Percentiles rank a stretch among this genome's conserved stretches.
These are phyloP conservation scores for Ornithorhynchus anatinus DNA, from an alignment of 2,113 vertebrate genomes.

Conservation along the genomic window DNA sequence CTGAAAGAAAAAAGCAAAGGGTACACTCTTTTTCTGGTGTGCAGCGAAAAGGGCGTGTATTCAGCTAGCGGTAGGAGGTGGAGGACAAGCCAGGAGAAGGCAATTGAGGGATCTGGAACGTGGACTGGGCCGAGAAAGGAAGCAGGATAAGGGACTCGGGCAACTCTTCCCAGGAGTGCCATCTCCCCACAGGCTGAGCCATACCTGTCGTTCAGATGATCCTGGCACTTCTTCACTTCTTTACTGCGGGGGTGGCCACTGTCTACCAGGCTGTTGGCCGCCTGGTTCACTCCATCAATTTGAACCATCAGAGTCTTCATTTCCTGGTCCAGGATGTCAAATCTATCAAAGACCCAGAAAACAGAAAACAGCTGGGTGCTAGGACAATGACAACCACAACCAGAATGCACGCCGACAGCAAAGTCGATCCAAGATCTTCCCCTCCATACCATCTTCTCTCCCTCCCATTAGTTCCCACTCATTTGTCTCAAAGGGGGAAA, in stretches of 20 bases:
- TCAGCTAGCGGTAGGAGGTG: too few relatives aligned
- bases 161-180: neutral
- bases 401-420: too few relatives aligned
- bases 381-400: too few relatives aligned
- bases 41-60: too few relatives aligned
- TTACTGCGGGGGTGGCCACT: constrained; percentile 86
- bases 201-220: constrained; percentile 86
- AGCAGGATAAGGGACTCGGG: neutral
- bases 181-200: neutral
- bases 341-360: constrained; percentile 64
- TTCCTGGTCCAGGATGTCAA: constrained; percentile 88
- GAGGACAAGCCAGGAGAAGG: too few relatives aligned
- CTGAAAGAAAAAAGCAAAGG: too few relatives aligned
- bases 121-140: neutral
- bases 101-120: too few relatives aligned
- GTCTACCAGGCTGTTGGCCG: constrained; percentile 84
- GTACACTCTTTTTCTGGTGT: too few relatives aligned
- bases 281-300: constrained; percentile 83
- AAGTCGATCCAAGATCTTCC: too few relatives aligned
- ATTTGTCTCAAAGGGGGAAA: neutral
- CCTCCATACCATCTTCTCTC: too few relatives aligned
- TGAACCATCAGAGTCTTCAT: constrained; percentile 83
- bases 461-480: neutral
- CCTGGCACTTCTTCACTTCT: constrained; percentile 84
- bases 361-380: too few relatives aligned